A percentile compares a stretch with the other conserved stretches of the same genome.
Evolutionary conservation across 2,888 invertebrate species (phyloP).

Genomic region (Eledona agricola): DNA sequence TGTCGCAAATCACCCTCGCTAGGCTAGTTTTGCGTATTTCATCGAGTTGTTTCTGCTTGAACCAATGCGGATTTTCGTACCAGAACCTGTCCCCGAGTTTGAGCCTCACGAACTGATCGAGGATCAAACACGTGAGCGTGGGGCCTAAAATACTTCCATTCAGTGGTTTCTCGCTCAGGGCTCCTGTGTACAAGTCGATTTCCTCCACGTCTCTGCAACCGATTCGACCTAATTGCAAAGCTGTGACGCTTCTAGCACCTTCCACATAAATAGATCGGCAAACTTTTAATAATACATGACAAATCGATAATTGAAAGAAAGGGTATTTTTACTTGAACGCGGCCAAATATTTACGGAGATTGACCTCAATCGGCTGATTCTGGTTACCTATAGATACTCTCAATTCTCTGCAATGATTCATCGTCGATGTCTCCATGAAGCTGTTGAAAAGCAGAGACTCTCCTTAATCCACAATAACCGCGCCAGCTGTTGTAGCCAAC

Average conservation of each 20-base stretch:
- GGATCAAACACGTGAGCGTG: slow-evolving; percentile 83
- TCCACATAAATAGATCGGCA: slow-evolving; percentile 10
- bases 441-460: slow-evolving; percentile 71
- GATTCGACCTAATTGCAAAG: slow-evolving; percentile 12
- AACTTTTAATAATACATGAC: slow-evolving; percentile 5
- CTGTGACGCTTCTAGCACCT: background rate
- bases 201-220: slow-evolving; percentile 74
- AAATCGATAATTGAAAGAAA: slow-evolving; percentile 2
- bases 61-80: slow-evolving; percentile 81
- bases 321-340: slow-evolving; percentile 3
- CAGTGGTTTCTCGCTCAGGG: slow-evolving; percentile 79
- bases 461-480: slow-evolving; percentile 75
- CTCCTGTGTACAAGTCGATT: slow-evolving; percentile 89
- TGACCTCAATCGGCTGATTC: slow-evolving; percentile 10
- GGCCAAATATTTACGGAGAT: slow-evolving; percentile 2
- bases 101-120: slow-evolving; percentile 84
- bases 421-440: slow-evolving; percentile 72
- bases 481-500: slow-evolving; percentile 82
- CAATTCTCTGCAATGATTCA: slow-evolving; percentile 70
- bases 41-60: slow-evolving; percentile 77
- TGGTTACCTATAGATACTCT: slow-evolving; percentile 69
- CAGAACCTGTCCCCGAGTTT: slow-evolving; percentile 87
- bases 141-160: slow-evolving; percentile 82
- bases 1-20: slow-evolving; percentile 79
- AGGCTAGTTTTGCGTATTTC: slow-evolving; percentile 82